Evolutionary conservation across 2,113 vertebrate species (phyloP).

Genomic region (Noctilio leporinus): DNA sequence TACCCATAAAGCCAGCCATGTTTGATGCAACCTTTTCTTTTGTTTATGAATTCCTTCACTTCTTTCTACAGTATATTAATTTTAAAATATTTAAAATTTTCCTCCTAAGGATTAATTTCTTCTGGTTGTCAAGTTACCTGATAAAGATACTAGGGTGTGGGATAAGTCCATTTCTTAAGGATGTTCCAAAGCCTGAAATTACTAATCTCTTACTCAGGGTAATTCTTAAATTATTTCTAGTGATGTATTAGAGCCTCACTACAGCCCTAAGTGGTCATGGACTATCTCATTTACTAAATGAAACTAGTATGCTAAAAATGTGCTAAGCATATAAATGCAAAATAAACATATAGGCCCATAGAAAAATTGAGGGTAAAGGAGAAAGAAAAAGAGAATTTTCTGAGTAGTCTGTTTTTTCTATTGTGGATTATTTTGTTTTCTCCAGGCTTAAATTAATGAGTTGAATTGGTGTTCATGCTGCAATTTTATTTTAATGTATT

Average conservation of each 20-base stretch:
- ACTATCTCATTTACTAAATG: not conserved
- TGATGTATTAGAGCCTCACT: not conserved
- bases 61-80: not conserved
- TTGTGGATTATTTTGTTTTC: not conserved
- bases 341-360: not conserved
- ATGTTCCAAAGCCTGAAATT: not conserved
- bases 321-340: not conserved
- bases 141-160: not conserved
- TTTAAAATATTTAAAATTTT: not conserved
- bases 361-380: not conserved
- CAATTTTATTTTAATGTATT: slow-evolving; percentile 22
- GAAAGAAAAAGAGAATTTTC: not conserved
- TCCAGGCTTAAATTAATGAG: not conserved
- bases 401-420: not conserved
- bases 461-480: not conserved
- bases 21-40: not conserved
- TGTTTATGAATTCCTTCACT: not conserved
- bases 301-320: not conserved
- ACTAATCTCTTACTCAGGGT: not conserved
- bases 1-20: fast-evolving
- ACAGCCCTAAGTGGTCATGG: not conserved
- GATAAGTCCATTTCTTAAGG: not conserved
- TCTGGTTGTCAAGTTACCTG: not conserved
- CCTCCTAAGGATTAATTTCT: not conserved
- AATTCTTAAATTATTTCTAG: not conserved